Percentiles rank a stretch among this genome's conserved stretches.
Evolutionary conservation across 2,888 invertebrate species (phyloP).

Genomic region (Dicyrtoma fusca): DNA sequence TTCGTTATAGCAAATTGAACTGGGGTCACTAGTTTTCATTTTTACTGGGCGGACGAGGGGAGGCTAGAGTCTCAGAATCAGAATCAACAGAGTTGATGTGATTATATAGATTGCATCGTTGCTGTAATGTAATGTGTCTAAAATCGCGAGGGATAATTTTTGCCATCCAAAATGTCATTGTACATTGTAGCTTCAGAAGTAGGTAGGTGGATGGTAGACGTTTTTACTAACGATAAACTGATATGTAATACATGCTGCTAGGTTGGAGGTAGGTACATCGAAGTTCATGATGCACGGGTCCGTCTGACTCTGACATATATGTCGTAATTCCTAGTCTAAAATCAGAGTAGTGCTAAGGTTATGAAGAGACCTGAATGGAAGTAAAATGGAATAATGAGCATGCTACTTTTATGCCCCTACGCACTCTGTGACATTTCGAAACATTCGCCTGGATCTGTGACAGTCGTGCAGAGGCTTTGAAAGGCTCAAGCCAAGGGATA

Average conservation of each 20-base stretch:
- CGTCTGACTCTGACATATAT: neutral
- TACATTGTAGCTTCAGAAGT: too few species aligned
- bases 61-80: neutral
- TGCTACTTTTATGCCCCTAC: slow-evolving; percentile 23
- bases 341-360: neutral
- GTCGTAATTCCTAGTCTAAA: neutral
- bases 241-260: too few species aligned
- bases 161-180: too few species aligned
- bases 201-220: too few species aligned
- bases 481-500: neutral
- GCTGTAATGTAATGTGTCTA: too few species aligned
- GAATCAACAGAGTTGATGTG: too few species aligned
- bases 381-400: slow-evolving; percentile 25
- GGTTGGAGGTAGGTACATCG: too few species aligned
- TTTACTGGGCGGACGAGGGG: too few species aligned
- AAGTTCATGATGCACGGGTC: neutral
- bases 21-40: neutral
- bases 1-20: neutral
- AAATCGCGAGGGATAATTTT: too few species aligned
- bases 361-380: neutral
- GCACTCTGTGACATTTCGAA: slow-evolving; percentile 29
- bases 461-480: neutral
- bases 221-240: too few species aligned
- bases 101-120: too few species aligned
- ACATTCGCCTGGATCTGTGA: slow-evolving; percentile 8